Conservation (phyloP, 2,113 vertebrate species). For the Microtus montanus region DNA sequence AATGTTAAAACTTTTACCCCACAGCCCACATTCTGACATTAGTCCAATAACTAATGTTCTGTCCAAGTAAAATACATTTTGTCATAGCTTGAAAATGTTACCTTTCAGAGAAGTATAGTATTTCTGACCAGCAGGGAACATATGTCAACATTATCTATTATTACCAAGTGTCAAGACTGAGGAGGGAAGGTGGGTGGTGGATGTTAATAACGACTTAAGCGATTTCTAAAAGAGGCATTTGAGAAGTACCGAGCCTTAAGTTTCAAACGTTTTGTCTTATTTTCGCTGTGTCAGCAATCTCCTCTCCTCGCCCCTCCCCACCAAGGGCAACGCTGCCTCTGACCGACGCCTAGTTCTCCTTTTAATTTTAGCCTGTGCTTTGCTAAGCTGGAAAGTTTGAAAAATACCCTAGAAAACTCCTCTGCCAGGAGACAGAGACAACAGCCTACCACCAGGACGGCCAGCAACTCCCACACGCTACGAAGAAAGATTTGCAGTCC, state of each 20-base stretch:
- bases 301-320: constrained; percentile 51
- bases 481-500: constrained; percentile 77
- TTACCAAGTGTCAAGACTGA: constrained; percentile 92
- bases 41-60: constrained; percentile 90
- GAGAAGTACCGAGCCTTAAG: constrained; percentile 92
- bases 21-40: constrained; percentile 91
- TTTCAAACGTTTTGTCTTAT: constrained; percentile 90
- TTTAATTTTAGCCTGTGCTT: constrained; percentile 88
- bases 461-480: constrained; percentile 80
- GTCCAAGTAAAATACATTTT: constrained; percentile 98
- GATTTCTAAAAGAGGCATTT: constrained; percentile 91
- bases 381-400: constrained; percentile 89
- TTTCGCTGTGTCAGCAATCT: constrained; percentile 94
- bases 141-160: constrained; percentile 96
- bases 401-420: constrained; percentile 89
- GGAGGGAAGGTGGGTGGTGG: constrained; percentile 93
- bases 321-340: constrained; percentile 85
- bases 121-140: constrained; percentile 95
- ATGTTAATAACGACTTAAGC: constrained; percentile 90
- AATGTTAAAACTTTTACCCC: constrained; percentile 90
- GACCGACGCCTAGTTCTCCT: constrained; percentile 90
- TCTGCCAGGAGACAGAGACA: constrained; percentile 85
- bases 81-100: constrained; percentile 97
- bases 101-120: constrained; percentile 96
- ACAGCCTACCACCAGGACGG: constrained; percentile 83